Evolutionary conservation across 2,888 invertebrate species (phyloP), one percentile per base, ranked within the genome.

Genomic region (Leptura quadrifasciata): DNA sequence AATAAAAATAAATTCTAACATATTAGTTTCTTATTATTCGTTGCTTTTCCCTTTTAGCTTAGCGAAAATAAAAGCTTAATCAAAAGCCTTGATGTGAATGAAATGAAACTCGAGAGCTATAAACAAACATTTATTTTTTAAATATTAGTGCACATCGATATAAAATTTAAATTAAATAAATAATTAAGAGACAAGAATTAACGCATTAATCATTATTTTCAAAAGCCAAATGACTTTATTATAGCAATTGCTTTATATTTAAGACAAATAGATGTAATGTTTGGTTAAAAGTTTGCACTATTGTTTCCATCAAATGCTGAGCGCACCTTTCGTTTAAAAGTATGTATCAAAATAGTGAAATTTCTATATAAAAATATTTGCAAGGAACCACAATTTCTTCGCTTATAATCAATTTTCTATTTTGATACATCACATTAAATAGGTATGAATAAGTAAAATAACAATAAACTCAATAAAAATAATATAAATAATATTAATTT

Each of bases 401-500:
- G 6, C n/a, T 52, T 68, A 17, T 5, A 31, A 55, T 35, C 20
- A 18, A 31, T 61, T 35, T 35, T 58, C 17, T 10, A 60, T 63
- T 61, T 71, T 52, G 39, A 68, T 64, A 69, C 55, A 57, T 70
- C 55, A 57, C 35, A 65, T 79, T 75, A 79, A 58, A 75, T 74
- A 71, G 35, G 57, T 74, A 79, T 76, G 72, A 77, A 79, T 79
- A 79, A 72, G 73, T 79, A 77, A 58, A 79, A 69, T 76, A 79
- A 79, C 77, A 79, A 77, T 74, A 77, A 69, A 74, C 76, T 74
- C 82, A 86, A 82, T 84, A 86, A 85, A 83, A 86, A 84, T 80
- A 84, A 83, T 84, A 87, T 79, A 84, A 85, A 81, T 82, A 86
- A 84, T 83, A 86, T 84, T 80, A 82, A 72, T 83, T 84, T 84